Conservation (phyloP, 53 echinoderm and acorn worm genomes). For the Arbacia lixula region DNA sequence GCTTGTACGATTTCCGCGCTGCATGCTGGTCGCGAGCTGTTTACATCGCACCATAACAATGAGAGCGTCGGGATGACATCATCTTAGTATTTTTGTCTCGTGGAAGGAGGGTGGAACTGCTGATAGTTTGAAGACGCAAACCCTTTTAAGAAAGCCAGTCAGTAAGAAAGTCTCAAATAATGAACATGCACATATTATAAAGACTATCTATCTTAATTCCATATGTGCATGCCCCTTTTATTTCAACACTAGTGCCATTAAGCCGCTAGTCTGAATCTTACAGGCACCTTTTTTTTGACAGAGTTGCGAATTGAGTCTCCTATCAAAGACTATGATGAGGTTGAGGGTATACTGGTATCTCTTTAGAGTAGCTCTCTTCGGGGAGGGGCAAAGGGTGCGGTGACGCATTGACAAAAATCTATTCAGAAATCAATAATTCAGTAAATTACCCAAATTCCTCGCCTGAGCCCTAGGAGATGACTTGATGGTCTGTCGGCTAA, state of each 20-base stretch:
- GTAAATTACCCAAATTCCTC: background rate
- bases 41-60: constrained; percentile 22
- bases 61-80: constrained; percentile 28
- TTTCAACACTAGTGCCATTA: too few species aligned
- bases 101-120: constrained; percentile 1
- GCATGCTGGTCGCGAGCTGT: constrained; percentile 5
- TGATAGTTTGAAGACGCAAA: too few species aligned
- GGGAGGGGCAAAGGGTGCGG: constrained; percentile 6
- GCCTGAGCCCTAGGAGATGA: too few species aligned
- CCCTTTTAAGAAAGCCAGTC: too few species aligned
- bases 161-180: too few species aligned
- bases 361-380: too few species aligned
- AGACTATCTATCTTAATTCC: too few species aligned
- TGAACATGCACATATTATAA: too few species aligned
- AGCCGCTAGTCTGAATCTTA: too few species aligned
- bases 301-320: background rate
- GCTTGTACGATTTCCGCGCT: background rate
- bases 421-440: constrained; percentile 38
- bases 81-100: constrained; percentile 41
- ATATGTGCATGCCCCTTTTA: too few species aligned
- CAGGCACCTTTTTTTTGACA: background rate
- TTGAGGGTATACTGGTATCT: too few species aligned
- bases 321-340: background rate
- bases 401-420: constrained; percentile 11
- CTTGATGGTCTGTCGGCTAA: too few species aligned